Conservation (phyloP, 2,113 vertebrate species). For the Brevimyrus niger region DNA sequence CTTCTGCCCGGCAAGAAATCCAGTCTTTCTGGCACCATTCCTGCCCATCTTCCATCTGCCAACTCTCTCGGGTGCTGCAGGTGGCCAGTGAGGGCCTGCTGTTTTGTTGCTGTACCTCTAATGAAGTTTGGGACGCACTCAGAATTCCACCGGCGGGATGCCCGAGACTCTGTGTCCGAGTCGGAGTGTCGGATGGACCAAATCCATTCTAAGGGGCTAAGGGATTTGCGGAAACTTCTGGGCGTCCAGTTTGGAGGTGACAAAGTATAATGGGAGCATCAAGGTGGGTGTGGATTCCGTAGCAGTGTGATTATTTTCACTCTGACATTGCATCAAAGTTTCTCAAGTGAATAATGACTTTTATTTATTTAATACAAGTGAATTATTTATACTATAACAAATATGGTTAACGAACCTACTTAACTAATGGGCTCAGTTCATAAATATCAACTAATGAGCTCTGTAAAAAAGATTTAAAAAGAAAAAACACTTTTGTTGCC, state of each 20-base stretch:
- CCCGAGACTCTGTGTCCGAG: neutral
- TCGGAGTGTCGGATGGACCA: neutral
- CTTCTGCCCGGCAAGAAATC: neutral
- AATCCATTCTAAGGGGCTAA: neutral
- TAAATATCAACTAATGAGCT: slow-evolving; percentile 15
- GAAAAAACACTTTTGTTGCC: slow-evolving; percentile 9
- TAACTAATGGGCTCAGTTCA: neutral
- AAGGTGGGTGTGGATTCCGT: neutral
- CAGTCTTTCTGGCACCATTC: neutral
- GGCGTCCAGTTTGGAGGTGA: neutral
- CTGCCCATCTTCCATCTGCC: neutral
- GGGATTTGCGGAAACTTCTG: neutral
- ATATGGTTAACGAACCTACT: slow-evolving; percentile 12
- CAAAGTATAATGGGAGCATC: neutral
- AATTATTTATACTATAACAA: slow-evolving; percentile 16
- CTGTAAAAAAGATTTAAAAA: neutral
- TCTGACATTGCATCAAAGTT: neutral
- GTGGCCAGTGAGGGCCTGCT: neutral
- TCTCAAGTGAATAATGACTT: slow-evolving; percentile 3
- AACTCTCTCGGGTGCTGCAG: neutral
- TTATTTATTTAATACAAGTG: slow-evolving; percentile 8
- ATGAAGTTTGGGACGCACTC: neutral
- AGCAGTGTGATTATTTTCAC: neutral
- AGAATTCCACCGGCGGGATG: neutral
- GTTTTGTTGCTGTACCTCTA: neutral